These are phyloP conservation scores for Octonoba sinensis DNA, from an alignment of 2,888 invertebrate genomes.

Conservation along the genomic window DNA sequence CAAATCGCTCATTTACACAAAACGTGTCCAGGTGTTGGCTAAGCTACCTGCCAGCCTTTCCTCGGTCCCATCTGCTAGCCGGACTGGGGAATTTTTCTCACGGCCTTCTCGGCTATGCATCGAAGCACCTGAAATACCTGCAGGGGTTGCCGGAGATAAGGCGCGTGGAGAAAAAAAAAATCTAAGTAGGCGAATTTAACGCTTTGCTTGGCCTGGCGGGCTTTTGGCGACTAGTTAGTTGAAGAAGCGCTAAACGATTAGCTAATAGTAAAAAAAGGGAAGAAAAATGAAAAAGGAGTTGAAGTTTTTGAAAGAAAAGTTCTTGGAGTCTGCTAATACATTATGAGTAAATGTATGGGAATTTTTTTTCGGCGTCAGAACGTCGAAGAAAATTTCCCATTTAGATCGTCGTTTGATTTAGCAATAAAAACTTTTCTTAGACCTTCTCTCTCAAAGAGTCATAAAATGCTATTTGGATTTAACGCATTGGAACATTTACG, in stretches of 20 bases:
- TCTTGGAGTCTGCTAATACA: too few species aligned
- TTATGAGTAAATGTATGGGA: background rate
- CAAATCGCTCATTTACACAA: too few species aligned
- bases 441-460: too few species aligned
- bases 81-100: slow-evolving; percentile 54
- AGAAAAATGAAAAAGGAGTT: background rate
- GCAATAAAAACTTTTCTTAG: too few species aligned
- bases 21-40: slow-evolving; percentile 40
- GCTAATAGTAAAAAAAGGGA: background rate
- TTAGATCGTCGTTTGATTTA: too few species aligned
- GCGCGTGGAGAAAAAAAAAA: too few species aligned
- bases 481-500: too few species aligned
- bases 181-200: too few species aligned
- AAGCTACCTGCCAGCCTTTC: background rate
- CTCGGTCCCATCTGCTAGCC: slow-evolving; percentile 11
- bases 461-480: too few species aligned
- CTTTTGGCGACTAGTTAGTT: slow-evolving; percentile 17
- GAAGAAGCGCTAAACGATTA: background rate
- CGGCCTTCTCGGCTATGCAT: slow-evolving; percentile 50
- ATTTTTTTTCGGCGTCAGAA: too few species aligned
- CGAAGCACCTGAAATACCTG: slow-evolving; percentile 48
- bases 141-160: slow-evolving; percentile 31
- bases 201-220: background rate
- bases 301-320: background rate
- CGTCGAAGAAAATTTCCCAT: too few species aligned